Evolutionary conservation across 2,797 vertebrate species (phyloP).

Genomic region (Moxostoma hubbsi): DNA sequence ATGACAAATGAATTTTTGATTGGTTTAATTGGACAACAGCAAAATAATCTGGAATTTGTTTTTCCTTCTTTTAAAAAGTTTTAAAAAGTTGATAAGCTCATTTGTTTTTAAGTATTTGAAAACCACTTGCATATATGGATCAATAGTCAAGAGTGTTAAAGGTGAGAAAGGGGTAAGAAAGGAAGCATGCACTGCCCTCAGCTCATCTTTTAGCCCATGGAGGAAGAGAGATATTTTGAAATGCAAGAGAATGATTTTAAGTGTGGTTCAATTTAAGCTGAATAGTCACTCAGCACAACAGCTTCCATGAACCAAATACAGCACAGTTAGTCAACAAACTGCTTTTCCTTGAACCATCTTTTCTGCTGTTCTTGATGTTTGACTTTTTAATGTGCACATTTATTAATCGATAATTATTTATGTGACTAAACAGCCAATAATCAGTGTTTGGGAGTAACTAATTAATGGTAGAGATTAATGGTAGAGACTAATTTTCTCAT

Average conservation of each 20-base stretch:
- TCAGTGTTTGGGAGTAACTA: too few species aligned
- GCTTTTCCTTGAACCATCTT: background rate
- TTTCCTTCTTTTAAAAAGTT: too few species aligned
- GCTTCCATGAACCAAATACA: slow-evolving; percentile 11
- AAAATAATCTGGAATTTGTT: too few species aligned
- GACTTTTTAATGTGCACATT: background rate
- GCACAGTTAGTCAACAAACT: background rate
- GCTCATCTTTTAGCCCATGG: background rate
- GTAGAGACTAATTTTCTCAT: too few species aligned
- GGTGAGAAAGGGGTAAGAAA: slow-evolving; percentile 21
- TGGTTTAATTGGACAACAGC: too few species aligned
- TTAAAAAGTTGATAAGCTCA: too few species aligned
- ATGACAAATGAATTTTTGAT: too few species aligned
- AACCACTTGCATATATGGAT: background rate
- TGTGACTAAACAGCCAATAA: too few species aligned
- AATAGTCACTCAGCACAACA: slow-evolving; percentile 27
- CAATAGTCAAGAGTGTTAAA: slow-evolving; percentile 9
- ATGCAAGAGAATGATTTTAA: background rate
- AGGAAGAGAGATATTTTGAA: background rate
- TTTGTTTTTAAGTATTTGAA: background rate
- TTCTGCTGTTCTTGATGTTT: too few species aligned
- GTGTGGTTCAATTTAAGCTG: background rate
- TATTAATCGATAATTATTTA: background rate
- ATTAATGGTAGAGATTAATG: too few species aligned
- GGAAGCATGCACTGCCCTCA: background rate